These are phyloP conservation scores for Nasonia vitripennis DNA, from an alignment of 1,140 invertebrate species.

Conservation along the genomic window DNA sequence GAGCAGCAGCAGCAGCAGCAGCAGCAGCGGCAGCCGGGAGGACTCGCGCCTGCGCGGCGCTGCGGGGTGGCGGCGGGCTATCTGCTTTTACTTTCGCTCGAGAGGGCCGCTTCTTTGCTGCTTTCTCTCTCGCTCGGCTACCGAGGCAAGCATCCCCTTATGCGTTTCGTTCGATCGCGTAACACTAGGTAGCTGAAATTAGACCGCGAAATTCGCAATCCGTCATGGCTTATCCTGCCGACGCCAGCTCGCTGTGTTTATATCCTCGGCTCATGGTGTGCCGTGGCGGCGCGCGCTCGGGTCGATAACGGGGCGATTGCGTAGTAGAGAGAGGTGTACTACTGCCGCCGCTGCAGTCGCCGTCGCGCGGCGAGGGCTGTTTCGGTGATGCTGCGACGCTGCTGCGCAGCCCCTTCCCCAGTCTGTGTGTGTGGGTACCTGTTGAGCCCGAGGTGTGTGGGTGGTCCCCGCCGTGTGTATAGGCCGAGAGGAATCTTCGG, in stretches of 20 bases:
- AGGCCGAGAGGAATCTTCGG: too few species aligned
- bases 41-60: background rate
- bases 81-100: constrained; percentile 37
- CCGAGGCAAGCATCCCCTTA: too few species aligned
- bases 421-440: background rate
- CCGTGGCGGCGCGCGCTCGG: constrained; percentile 28
- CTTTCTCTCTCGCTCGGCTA: constrained; percentile 46
- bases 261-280: background rate
- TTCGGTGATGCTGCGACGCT: background rate
- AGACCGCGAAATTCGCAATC: background rate
- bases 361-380: background rate
- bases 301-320: constrained; percentile 69
- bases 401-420: background rate
- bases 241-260: background rate
- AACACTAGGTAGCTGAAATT: too few species aligned
- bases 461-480: background rate
- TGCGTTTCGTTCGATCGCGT: too few species aligned
- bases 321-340: constrained; percentile 55
- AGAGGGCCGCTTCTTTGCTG: constrained; percentile 1
- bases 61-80: background rate
- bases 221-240: background rate
- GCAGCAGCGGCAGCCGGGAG: background rate
- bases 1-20: background rate
- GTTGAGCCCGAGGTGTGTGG: constrained; percentile 6
- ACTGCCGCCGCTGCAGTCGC: background rate